Conservation (phyloP, 1,140 invertebrate species). For the Samia ricini region DNA sequence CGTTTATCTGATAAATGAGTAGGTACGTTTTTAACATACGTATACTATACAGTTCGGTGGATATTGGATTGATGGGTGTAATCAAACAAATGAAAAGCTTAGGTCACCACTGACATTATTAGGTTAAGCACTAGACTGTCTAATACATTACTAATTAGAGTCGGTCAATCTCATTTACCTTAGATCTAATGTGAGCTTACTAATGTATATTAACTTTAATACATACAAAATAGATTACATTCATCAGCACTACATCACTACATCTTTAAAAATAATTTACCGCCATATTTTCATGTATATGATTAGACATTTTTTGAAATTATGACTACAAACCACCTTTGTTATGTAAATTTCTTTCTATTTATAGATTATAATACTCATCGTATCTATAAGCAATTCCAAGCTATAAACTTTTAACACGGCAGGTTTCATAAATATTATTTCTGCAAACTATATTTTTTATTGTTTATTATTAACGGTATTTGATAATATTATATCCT, state of each 20-base stretch:
- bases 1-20: constrained; percentile 50
- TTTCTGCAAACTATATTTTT: too few relatives aligned
- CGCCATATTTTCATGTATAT: too few relatives aligned
- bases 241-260: neutral
- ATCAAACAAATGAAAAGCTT: constrained; percentile 13
- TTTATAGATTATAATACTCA: too few relatives aligned
- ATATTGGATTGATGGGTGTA: constrained; percentile 46
- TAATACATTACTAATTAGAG: neutral
- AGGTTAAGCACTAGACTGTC: neutral
- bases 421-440: too few relatives aligned
- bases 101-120: constrained; percentile 14
- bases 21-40: constrained; percentile 19
- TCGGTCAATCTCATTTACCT: neutral
- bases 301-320: too few relatives aligned
- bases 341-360: neutral
- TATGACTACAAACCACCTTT: neutral
- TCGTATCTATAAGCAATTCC: too few relatives aligned
- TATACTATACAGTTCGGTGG: constrained; percentile 26
- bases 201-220: neutral
- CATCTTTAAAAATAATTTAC: too few relatives aligned
- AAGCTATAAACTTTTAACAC: too few relatives aligned
- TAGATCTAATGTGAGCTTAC: neutral
- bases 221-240: neutral
- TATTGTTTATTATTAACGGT: too few relatives aligned
- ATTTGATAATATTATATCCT: neutral